These are phyloP conservation scores for Disparrhopalites patrizii DNA, from an alignment of 2,888 invertebrate species.

Conservation along the genomic window DNA sequence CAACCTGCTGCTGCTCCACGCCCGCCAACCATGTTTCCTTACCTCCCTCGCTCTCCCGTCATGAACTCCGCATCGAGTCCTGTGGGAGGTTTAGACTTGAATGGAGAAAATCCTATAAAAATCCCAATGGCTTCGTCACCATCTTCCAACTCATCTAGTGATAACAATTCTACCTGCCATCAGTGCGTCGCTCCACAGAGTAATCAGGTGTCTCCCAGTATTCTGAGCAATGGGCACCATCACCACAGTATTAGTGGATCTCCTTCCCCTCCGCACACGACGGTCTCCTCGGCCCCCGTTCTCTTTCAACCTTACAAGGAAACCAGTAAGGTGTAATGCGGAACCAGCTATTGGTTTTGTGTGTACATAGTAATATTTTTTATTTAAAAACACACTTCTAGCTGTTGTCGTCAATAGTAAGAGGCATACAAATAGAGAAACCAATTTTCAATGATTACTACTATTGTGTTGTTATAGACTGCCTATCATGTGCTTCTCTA, in stretches of 20 bases:
- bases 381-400: too few relatives aligned
- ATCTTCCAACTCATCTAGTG: slow-evolving; percentile 42
- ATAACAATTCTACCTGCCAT: slow-evolving; percentile 39
- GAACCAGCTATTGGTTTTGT: too few relatives aligned
- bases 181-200: slow-evolving; percentile 47
- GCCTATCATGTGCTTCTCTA: too few relatives aligned
- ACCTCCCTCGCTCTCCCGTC: slow-evolving; percentile 33
- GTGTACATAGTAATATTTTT: not conserved
- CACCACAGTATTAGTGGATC: slow-evolving; percentile 42
- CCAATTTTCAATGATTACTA: too few relatives aligned
- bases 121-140: slow-evolving; percentile 47
- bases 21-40: slow-evolving; percentile 39
- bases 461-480: too few relatives aligned
- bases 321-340: slow-evolving; percentile 31
- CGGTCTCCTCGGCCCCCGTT: slow-evolving; percentile 56
- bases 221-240: slow-evolving; percentile 22
- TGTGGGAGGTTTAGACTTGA: slow-evolving; percentile 27
- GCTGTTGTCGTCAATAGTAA: too few relatives aligned
- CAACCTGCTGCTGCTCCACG: slow-evolving; percentile 27
- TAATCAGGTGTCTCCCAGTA: slow-evolving; percentile 23
- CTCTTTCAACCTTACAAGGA: slow-evolving; percentile 72
- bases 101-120: slow-evolving; percentile 26
- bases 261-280: slow-evolving; percentile 50
- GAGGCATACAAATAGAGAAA: too few relatives aligned
- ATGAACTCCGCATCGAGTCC: slow-evolving; percentile 36